Evolutionary conservation across 2,113 vertebrate species (phyloP).

Genomic region (Anseranas semipalmata): DNA sequence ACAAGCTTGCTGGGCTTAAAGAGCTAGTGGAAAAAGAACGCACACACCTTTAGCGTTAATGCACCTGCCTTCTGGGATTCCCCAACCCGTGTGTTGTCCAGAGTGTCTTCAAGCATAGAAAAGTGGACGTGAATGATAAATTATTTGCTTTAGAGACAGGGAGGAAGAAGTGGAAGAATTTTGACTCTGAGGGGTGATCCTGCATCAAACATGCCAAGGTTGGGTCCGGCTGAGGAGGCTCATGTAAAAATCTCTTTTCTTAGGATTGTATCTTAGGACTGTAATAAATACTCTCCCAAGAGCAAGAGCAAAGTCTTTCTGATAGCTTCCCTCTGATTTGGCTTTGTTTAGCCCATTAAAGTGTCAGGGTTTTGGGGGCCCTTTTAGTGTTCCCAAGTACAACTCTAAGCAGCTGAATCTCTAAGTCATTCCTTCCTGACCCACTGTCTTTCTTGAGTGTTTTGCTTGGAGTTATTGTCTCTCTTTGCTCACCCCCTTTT

Average conservation of each 20-base stretch:
- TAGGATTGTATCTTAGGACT: neutral
- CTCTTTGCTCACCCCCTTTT: neutral
- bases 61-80: neutral
- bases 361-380: neutral
- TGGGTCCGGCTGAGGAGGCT: neutral
- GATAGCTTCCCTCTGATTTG: neutral
- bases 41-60: conserved; percentile 1
- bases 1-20: neutral
- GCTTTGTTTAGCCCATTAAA: neutral
- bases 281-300: neutral
- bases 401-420: neutral
- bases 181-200: neutral
- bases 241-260: neutral
- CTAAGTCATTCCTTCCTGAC: neutral
- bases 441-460: neutral
- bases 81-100: neutral
- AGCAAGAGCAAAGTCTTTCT: neutral
- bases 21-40: neutral
- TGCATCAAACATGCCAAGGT: neutral
- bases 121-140: neutral
- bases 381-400: neutral
- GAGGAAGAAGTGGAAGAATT: neutral
- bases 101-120: neutral
- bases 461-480: neutral
- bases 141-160: neutral